Evolutionary conservation across 2,797 vertebrate species (phyloP).

Genomic region (Sebastes vulpes): DNA sequence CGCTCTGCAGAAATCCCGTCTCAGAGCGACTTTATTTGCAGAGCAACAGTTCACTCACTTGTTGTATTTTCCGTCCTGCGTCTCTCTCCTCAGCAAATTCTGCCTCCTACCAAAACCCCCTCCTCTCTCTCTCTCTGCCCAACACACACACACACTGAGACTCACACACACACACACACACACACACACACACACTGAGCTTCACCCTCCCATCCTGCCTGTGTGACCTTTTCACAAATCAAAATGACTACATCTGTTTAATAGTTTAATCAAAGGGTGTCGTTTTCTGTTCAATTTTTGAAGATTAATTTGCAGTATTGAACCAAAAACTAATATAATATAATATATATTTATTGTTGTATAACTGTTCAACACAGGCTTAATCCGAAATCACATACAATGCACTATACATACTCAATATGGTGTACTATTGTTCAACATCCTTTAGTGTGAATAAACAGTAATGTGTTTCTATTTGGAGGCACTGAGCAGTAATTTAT

Average conservation of each 20-base stretch:
- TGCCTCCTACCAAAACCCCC: slow-evolving; percentile 49
- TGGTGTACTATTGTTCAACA: too few species aligned
- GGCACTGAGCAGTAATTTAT: too few species aligned
- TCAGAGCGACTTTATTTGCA: slow-evolving; percentile 55
- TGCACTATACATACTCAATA: too few species aligned
- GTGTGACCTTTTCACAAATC: slow-evolving; percentile 77
- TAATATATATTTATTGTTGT: too few species aligned
- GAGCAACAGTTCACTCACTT: slow-evolving; percentile 89
- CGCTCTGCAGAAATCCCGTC: slow-evolving; percentile 18
- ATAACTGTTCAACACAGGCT: too few species aligned
- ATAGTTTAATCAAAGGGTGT: slow-evolving; percentile 55
- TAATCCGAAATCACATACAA: too few species aligned
- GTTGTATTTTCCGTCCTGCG: slow-evolving; percentile 79
- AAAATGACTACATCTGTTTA: slow-evolving; percentile 59
- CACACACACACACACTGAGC: neutral
- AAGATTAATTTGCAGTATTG: slow-evolving; percentile 7
- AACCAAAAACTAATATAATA: neutral
- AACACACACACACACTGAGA: neutral
- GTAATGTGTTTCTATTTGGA: too few species aligned
- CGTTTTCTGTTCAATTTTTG: slow-evolving; percentile 1
- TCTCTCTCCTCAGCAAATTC: slow-evolving; percentile 69
- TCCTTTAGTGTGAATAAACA: too few species aligned
- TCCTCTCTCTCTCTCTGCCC: slow-evolving; percentile 32
- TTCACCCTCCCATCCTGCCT: slow-evolving; percentile 30
- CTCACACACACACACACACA: too few species aligned